Base-by-base conservation (phyloP, 2,113 vertebrate species). In the Catagonus wagneri region DNA sequence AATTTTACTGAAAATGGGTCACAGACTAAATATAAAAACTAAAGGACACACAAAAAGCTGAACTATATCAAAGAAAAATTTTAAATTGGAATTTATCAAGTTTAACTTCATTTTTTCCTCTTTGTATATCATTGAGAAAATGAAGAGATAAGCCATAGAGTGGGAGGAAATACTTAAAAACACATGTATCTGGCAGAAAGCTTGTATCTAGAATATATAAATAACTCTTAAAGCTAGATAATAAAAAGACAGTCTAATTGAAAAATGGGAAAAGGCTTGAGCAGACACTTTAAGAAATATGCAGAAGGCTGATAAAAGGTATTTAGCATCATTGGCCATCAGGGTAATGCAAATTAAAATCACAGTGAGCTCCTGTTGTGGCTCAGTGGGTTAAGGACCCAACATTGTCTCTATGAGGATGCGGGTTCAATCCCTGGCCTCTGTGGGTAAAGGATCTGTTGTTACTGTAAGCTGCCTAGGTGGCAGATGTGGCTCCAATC, bases 31-130 rank as follows among this genome's bases (percentile, higher is more conserved):
- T 92, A 32, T 80, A 52, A 65, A 83, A 65, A 44, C 25, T 60
- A 61, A 81, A 75, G 22, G 75, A n/a, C 36, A 61, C 69, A 63
- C 44, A 44, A 60, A 79, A 79, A 81, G 81, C 27, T 81, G 50
- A 90, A 52, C 32, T 81, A 54, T 60, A 66, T 81, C 44, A 56
- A 44, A 44, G 66, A 27, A 75, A 65, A 65, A n/a, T 68, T 58
- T 86, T 81, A 91, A 80, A 61, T 75, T 81, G n/a, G 69, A 68
- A 23, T 74, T 74, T 68, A 74, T 87, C 61, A 80, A 81, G 36
- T 90, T 81, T 80, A 54, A 87, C 66, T 15, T 52, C 25, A 80
- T 95, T 71, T 72, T 85, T 44, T 74, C 44, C 19, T 86, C 32
- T 85, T 90, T 20, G 23, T 74, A 32, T 15, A 14, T 74, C 56